phyloP scores from a whole-genome alignment of 1,140 invertebrate species.

The Macrobrachium rosenbergii region DNA sequence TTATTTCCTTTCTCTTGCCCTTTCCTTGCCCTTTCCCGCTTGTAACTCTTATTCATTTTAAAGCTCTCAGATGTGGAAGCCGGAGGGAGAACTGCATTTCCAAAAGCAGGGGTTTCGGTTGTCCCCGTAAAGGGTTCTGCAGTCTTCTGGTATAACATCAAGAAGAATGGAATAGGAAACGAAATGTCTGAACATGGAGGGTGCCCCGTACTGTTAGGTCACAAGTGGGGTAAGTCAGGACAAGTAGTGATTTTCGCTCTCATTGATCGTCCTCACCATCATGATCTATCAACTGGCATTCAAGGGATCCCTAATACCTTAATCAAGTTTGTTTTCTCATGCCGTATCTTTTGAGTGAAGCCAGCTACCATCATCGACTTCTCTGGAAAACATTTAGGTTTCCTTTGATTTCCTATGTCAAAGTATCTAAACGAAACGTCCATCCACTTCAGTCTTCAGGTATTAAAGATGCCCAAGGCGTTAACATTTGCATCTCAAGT shows the following conservation, averaged over 20 bases:
- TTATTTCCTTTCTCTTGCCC: no score
- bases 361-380: no score
- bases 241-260: background rate
- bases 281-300: background rate
- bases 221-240: conserved; percentile 68
- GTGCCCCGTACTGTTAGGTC: conserved; percentile 70
- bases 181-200: conserved; percentile 69
- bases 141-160: conserved; percentile 70
- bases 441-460: no score
- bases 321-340: background rate
- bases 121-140: conserved; percentile 62
- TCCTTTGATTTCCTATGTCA: no score
- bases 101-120: conserved; percentile 63
- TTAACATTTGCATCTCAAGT: no score
- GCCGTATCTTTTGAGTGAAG: no score
- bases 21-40: background rate
- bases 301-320: background rate
- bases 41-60: background rate
- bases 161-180: conserved; percentile 67
- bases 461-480: no score
- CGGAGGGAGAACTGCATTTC: conserved; percentile 68
- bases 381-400: no score
- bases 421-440: no score
- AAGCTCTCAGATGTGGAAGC: conserved; percentile 71
- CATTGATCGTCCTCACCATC: no score